Evolutionary conservation across 2,113 vertebrate genomes (phyloP).

Genomic region (Datnioides undecimradiatus): DNA sequence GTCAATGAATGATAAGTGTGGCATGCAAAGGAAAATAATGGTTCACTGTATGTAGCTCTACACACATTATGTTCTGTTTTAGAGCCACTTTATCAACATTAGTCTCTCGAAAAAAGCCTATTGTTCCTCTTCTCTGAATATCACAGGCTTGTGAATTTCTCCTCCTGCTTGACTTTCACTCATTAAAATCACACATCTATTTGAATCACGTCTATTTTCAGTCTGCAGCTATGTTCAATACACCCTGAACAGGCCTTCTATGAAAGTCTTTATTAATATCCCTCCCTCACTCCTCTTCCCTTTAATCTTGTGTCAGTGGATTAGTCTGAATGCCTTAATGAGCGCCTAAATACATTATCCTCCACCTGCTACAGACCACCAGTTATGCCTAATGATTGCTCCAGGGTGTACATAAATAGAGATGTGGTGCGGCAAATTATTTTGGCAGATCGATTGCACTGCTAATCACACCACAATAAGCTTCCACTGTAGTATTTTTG

Average conservation of each 20-base stretch:
- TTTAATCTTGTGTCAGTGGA: conserved; percentile 41
- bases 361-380: conserved; percentile 43
- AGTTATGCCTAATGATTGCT: conserved; percentile 39
- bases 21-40: not conserved
- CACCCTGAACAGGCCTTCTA: conserved; percentile 15
- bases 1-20: not conserved
- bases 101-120: not conserved
- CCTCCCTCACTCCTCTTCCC: conserved; percentile 27
- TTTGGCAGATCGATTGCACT: conserved; percentile 41
- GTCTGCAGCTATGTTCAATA: conserved; percentile 16
- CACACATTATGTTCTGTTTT: conserved; percentile 2
- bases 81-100: conserved; percentile 21
- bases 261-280: conserved; percentile 61
- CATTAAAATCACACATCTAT: conserved; percentile 39
- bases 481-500: conserved; percentile 27
- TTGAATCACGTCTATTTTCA: conserved; percentile 46
- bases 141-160: not conserved
- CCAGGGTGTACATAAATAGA: conserved; percentile 51
- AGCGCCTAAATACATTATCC: conserved; percentile 55
- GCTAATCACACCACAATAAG: conserved; percentile 12
- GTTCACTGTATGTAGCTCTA: conserved; percentile 8
- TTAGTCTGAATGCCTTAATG: conserved; percentile 60
- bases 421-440: conserved; percentile 41
- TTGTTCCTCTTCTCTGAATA: conserved; percentile 1
- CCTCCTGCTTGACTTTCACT: conserved; percentile 29